These are phyloP conservation scores for Cheilosia scutellata DNA, from an alignment of 2,888 invertebrate species.

Conservation along the genomic window DNA sequence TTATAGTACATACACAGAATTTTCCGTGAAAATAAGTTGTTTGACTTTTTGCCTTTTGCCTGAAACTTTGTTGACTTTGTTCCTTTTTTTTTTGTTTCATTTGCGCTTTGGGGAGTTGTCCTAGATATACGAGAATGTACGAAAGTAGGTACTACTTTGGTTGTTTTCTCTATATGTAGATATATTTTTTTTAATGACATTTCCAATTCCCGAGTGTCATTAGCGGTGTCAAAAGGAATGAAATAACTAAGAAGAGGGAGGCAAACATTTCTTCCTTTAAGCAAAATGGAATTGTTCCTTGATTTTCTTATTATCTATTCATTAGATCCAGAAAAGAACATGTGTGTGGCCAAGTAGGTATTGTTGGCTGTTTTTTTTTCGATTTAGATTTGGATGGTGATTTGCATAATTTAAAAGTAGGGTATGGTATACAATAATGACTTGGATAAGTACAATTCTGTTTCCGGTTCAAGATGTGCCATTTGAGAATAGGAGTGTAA, in stretches of 20 bases:
- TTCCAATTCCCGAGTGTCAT: constrained; percentile 52
- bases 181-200: constrained; percentile 40
- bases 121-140: constrained; percentile 4
- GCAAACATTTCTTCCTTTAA: not conserved
- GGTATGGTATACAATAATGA: constrained; percentile 54
- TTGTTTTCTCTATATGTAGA: not conserved
- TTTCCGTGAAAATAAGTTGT: constrained; percentile 55
- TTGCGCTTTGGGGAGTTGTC: constrained; percentile 28
- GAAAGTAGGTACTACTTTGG: not conserved
- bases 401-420: constrained; percentile 61
- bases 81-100: constrained; percentile 12
- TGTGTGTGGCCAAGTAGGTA: constrained; percentile 28
- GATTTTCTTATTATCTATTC: constrained; percentile 65
- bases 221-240: constrained; percentile 55
- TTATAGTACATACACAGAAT: constrained; percentile 43
- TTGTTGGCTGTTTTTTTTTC: constrained; percentile 4
- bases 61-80: constrained; percentile 27
- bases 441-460: constrained; percentile 32
- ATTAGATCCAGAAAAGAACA: constrained; percentile 37
- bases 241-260: constrained; percentile 40
- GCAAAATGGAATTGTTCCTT: constrained; percentile 36
- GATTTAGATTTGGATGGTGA: constrained; percentile 54
- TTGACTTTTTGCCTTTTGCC: constrained; percentile 38
- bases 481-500: not conserved
- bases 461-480: constrained; percentile 24